phyloP scores from a whole-genome alignment of 2,113 vertebrate genomes.

The Neodon shergylaensis region DNA sequence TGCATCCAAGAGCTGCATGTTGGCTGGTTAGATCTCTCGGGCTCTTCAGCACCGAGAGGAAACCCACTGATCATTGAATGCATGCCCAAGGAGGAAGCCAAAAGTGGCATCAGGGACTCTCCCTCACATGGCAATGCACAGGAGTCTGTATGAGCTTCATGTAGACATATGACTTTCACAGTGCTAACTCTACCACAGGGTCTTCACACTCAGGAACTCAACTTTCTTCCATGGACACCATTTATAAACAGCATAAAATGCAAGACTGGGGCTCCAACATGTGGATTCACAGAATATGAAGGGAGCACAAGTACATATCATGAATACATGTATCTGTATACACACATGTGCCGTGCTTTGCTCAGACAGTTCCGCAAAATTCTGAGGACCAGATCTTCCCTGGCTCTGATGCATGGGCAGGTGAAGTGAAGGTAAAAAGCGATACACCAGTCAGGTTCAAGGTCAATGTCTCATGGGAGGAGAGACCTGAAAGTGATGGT shows the following conservation, averaged over 20 bases:
- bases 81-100: neutral
- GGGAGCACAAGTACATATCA: accelerated
- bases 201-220: neutral
- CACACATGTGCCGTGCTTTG: neutral
- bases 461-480: neutral
- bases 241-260: accelerated
- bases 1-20: neutral
- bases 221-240: neutral
- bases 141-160: neutral
- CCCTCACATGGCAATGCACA: neutral
- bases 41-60: neutral
- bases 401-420: neutral
- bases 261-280: neutral
- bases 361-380: neutral
- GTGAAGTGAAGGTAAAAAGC: neutral
- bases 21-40: accelerated
- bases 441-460: neutral
- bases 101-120: neutral
- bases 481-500: neutral
- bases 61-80: neutral
- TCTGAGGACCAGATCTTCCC: neutral
- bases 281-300: accelerated
- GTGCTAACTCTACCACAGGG: neutral
- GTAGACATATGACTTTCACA: neutral
- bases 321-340: accelerated